Evolutionary conservation across 2,113 vertebrate species (phyloP).

Genomic region (Aegotheles bennettii): DNA sequence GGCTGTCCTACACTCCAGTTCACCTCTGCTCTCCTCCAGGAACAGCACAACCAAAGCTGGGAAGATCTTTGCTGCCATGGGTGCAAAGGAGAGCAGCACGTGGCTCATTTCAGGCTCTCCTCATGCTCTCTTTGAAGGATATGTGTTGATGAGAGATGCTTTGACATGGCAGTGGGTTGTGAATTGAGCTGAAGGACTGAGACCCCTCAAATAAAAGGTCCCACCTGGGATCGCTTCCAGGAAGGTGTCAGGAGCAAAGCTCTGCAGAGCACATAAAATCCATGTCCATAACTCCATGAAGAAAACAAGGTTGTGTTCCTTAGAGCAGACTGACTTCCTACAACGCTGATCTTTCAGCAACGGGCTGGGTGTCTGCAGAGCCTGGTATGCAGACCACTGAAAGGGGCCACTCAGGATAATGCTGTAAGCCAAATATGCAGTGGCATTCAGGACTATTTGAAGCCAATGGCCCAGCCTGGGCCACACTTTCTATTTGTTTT

Average conservation of each 20-base stretch:
- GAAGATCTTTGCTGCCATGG: fast-evolving
- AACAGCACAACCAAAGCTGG: not conserved
- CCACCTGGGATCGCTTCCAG: not conserved
- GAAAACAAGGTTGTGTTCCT: not conserved
- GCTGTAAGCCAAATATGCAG: not conserved
- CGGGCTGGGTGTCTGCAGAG: not conserved
- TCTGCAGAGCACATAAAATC: not conserved
- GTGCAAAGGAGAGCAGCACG: not conserved
- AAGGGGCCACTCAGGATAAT: constrained; percentile 26
- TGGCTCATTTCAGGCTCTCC: not conserved
- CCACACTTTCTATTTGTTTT: constrained; percentile 19
- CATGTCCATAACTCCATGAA: not conserved
- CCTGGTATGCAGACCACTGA: constrained; percentile 15
- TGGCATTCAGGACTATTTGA: not conserved
- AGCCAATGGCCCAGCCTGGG: not conserved
- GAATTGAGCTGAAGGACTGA: not conserved
- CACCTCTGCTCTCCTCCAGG: fast-evolving
- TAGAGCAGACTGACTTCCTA: not conserved
- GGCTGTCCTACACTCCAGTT: not conserved
- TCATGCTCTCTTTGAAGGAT: not conserved
- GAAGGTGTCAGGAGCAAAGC: not conserved
- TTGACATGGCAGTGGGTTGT: not conserved
- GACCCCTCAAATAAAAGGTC: not conserved
- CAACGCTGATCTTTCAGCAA: not conserved
- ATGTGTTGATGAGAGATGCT: not conserved